These are phyloP conservation scores for Paradoxurus hermaphroditus DNA, from an alignment of 2,113 vertebrate genomes.

Conservation along the genomic window DNA sequence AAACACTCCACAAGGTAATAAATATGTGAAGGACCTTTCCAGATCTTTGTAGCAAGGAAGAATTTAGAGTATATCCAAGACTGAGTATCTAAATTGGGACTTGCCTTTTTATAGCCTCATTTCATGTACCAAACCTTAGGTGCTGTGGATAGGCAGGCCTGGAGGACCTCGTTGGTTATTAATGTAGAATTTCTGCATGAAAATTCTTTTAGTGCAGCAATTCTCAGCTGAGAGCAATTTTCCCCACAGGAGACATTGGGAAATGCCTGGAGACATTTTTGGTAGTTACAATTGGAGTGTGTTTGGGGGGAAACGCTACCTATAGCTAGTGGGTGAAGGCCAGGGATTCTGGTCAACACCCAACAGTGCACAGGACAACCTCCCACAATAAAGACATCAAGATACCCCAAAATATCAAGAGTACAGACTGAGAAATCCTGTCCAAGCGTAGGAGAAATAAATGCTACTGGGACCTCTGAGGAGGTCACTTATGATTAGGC, in stretches of 20 bases:
- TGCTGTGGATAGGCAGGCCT: not conserved
- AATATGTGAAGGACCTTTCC: constrained; percentile 45
- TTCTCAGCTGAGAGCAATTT: not conserved
- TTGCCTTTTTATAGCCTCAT: not conserved
- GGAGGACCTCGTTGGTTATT: not conserved
- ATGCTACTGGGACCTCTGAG: not conserved
- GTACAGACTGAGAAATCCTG: not conserved
- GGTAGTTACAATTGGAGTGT: not conserved
- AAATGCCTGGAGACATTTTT: not conserved
- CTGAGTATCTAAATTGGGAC: constrained; percentile 13
- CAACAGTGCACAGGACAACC: rapidly evolving
- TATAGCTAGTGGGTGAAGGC: not conserved
- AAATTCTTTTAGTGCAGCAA: not conserved
- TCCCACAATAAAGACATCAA: no score
- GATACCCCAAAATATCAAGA: not conserved
- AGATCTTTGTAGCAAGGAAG: constrained; percentile 40
- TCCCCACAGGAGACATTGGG: no score
- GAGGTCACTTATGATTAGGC: not conserved
- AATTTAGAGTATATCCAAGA: constrained; percentile 31
- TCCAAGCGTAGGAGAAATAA: not conserved
- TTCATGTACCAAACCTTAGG: not conserved
- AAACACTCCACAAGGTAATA: constrained; percentile 66
- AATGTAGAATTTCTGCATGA: not conserved
- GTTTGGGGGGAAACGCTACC: rapidly evolving
- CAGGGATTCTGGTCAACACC: not conserved